Base-by-base conservation (phyloP, 2,113 vertebrate species). In the Alligator sinensis region DNA sequence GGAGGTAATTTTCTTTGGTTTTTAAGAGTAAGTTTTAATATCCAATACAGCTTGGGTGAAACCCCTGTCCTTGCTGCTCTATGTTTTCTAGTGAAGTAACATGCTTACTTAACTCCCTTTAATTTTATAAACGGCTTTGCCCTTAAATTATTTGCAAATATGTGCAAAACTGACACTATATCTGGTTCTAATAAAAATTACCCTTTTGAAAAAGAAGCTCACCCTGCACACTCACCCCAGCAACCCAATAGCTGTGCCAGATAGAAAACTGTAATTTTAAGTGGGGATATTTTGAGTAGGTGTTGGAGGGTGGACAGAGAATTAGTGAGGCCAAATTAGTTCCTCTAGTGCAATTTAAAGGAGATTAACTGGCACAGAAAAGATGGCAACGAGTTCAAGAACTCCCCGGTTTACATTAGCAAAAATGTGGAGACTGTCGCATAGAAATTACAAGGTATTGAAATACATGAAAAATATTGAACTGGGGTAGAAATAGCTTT, bases 301-400 rank as follows among this genome's bases (percentile, higher is more conserved):
- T 92, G 82, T 93, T 70, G 18, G 30, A 58, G 88, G 28, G 76
- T 12, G 27, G 27, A 6, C 10, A 22, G 5, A 87, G 14, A 28
- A n/a, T 38, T 2, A 2, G 18, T 64, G 75, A 81, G 61, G 70
- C 81, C 25, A 81, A 24, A 70, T 38, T 58, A 24, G 1, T 1
- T 90, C 86, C 61, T 19, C 22, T 92, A 8, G 88, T 74, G 76
- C 76, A 94, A 80, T 94, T 97, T 93, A 95, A 81, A 78, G 47
- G 78, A 97, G 89, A 92, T 96, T 89, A 96, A 95, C 95, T 95
- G 90, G 87, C 88, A 93, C 94, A 78, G 66, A 76, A 68, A 96
- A 92, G 91, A 87, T 88, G 90, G 80, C 91, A 74, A 94, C 70
- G 84, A 95, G 86, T 84, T 96, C 91, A 96, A 94, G 78, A 90